These are phyloP conservation scores for Drosophila atripex DNA, from an alignment of 2,888 invertebrate genomes.

Conservation along the genomic window DNA sequence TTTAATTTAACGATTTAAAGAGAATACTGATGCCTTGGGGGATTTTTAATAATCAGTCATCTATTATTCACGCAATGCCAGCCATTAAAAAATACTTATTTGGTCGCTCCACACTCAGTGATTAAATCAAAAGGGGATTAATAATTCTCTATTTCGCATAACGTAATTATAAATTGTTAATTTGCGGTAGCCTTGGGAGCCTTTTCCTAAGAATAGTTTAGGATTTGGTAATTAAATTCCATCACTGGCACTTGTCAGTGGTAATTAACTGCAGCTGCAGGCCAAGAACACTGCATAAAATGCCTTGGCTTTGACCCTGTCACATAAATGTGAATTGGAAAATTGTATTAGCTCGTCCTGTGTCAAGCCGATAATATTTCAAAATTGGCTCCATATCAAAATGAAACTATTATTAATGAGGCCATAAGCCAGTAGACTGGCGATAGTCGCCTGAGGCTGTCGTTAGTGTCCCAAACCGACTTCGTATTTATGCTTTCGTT, in stretches of 20 bases:
- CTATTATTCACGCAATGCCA: background rate
- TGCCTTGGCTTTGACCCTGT: conserved; percentile 24
- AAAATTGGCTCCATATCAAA: conserved; percentile 53
- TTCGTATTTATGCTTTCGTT: conserved; percentile 67
- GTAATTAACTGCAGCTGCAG: conserved; percentile 26
- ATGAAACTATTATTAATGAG: conserved; percentile 61
- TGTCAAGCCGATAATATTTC: conserved; percentile 24
- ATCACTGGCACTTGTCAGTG: conserved; percentile 17
- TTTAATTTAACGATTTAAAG: conserved; percentile 21
- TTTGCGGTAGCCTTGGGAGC: conserved; percentile 1
- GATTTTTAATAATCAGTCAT: background rate
- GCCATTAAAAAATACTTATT: background rate
- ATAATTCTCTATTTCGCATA: background rate
- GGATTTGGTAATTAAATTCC: conserved; percentile 13
- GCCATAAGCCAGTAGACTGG: conserved; percentile 46
- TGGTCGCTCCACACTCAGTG: background rate
- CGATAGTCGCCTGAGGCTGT: conserved; percentile 19
- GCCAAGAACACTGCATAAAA: background rate
- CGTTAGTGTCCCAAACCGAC: conserved; percentile 36
- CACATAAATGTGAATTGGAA: conserved; percentile 18
- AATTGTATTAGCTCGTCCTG: conserved; percentile 33
- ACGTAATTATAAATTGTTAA: conserved; percentile 2
- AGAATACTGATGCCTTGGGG: background rate
- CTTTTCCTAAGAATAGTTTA: background rate
- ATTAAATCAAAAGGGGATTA: background rate